phyloP scores from a whole-genome alignment of 1,140 invertebrate species.

The Plectrocnemia conspersa region DNA sequence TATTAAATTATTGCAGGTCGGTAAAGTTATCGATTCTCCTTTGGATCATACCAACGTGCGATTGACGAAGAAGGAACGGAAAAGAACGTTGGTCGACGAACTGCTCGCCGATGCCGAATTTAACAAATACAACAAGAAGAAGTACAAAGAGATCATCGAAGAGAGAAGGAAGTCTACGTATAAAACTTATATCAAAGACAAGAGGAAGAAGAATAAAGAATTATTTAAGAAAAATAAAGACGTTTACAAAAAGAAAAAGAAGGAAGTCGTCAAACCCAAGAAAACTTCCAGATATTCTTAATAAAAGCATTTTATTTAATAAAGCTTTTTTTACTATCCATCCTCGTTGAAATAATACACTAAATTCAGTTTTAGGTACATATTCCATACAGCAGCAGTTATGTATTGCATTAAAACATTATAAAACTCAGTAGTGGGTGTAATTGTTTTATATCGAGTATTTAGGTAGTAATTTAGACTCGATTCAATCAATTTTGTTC shows the following conservation, averaged over 20 bases:
- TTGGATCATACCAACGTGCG: constrained; percentile 70
- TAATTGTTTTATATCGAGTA: too few relatives aligned
- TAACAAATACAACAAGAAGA: constrained; percentile 78
- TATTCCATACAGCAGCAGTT: too few relatives aligned
- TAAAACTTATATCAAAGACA: constrained; percentile 49
- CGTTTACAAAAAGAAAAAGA: constrained; percentile 22
- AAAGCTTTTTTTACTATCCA: too few relatives aligned
- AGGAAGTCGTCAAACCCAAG: constrained; percentile 5
- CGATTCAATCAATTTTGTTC: too few relatives aligned
- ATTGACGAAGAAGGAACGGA: constrained; percentile 80
- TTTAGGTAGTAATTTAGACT: too few relatives aligned
- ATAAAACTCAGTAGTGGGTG: too few relatives aligned
- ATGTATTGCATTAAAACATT: too few relatives aligned
- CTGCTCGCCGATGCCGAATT: constrained; percentile 84
- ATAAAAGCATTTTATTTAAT: too few relatives aligned
- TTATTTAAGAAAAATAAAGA: constrained; percentile 44
- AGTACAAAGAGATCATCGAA: constrained; percentile 74
- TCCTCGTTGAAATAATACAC: too few relatives aligned
- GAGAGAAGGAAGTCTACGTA: constrained; percentile 60
- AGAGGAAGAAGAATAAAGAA: constrained; percentile 46
- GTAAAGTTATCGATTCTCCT: constrained; percentile 67
- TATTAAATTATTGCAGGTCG: constrained; percentile 53
- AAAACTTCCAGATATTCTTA: too few relatives aligned
- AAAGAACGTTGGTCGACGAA: constrained; percentile 87
- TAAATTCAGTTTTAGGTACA: too few relatives aligned